Conservation (phyloP, 2,113 vertebrate species). For the Apaloderma vittatum region DNA sequence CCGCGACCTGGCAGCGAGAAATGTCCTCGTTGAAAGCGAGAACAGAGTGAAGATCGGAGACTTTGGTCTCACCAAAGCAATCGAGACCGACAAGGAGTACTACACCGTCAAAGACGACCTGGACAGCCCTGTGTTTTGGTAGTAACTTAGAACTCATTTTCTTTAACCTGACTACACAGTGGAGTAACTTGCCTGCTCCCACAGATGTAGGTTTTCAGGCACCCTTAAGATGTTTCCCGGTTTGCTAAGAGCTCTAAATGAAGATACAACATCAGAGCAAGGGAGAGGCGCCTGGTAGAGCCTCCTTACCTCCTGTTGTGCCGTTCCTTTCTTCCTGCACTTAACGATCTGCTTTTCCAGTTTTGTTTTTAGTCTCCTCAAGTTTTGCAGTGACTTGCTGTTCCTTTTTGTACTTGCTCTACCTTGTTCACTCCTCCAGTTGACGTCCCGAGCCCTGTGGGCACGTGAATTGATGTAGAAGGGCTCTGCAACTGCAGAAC, state of each 20-base stretch:
- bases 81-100: constrained; percentile 94
- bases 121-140: constrained; percentile 98
- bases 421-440: fast-evolving
- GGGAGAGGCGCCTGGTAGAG: neutral
- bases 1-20: constrained; percentile 94
- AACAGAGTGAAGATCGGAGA: constrained; percentile 96
- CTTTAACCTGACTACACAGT: neutral
- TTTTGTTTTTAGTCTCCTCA: neutral
- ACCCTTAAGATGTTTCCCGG: fast-evolving
- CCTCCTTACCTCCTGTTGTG: fast-evolving
- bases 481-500: fast-evolving
- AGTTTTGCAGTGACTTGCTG: neutral
- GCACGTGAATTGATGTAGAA: fast-evolving
- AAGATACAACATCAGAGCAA: neutral
- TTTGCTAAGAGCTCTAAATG: neutral
- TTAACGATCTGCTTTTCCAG: fast-evolving
- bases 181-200: neutral
- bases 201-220: fast-evolving
- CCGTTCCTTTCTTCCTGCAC: neutral
- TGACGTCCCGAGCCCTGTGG: neutral
- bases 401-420: too few relatives aligned
- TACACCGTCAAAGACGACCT: constrained; percentile 95
- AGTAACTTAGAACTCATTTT: neutral
- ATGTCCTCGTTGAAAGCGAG: constrained; percentile 95
- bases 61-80: constrained; percentile 96